phyloP scores from a whole-genome alignment of 2,113 vertebrate genomes.

The Zootoca vivipara region DNA sequence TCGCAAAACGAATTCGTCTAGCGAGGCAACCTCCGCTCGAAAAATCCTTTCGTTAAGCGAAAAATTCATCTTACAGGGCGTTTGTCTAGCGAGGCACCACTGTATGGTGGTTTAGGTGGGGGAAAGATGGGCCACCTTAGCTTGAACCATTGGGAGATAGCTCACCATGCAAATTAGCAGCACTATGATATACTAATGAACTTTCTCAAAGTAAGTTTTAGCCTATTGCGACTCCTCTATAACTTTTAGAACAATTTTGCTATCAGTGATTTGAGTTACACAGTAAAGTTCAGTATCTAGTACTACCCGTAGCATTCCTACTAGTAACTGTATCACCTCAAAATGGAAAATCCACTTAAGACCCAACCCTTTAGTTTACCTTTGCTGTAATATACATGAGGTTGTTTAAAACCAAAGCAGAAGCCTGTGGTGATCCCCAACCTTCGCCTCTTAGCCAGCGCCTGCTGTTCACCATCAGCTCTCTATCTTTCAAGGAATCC shows the following conservation, averaged over 20 bases:
- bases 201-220: not conserved
- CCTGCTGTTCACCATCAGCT: slow-evolving; percentile 95
- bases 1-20: too few species aligned
- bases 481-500: slow-evolving; percentile 84
- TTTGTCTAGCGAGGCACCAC: too few species aligned
- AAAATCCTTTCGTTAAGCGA: too few species aligned
- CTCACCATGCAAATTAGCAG: not conserved
- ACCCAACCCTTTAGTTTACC: slow-evolving; percentile 72
- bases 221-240: not conserved
- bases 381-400: slow-evolving; percentile 99
- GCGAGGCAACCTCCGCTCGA: too few species aligned
- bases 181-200: not conserved
- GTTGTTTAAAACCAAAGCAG: slow-evolving; percentile 97
- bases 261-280: not conserved
- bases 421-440: slow-evolving; percentile 96
- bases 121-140: not conserved
- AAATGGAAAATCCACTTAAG: not conserved
- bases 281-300: not conserved
- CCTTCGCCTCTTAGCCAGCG: slow-evolving; percentile 95
- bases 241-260: not conserved
- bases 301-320: not conserved
- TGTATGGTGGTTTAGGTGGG: too few species aligned
- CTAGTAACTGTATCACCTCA: not conserved
- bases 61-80: too few species aligned
- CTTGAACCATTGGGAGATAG: not conserved